phyloP scores from a whole-genome alignment of 2,888 invertebrate species.

The Dastarcus helophoroides region DNA sequence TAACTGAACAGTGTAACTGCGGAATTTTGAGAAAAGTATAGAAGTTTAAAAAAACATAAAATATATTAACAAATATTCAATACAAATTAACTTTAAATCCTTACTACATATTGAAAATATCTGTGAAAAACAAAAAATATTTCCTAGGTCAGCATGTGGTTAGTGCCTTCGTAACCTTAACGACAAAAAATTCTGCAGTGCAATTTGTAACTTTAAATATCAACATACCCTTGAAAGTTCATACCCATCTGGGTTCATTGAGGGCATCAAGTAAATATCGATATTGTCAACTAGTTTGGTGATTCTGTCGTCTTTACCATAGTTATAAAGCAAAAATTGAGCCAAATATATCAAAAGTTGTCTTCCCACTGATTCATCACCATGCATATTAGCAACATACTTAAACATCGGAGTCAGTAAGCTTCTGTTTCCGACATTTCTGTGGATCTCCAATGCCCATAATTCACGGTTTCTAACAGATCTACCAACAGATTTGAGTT shows the following conservation, averaged over 20 bases:
- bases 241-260: conserved; percentile 96
- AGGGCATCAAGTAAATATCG: conserved; percentile 91
- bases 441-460: conserved; percentile 69
- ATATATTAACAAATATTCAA: too few species aligned
- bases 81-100: too few species aligned
- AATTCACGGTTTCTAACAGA: conserved; percentile 73
- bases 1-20: too few species aligned
- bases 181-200: conserved; percentile 1
- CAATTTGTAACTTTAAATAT: neutral
- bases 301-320: conserved; percentile 56
- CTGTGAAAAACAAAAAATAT: conserved; percentile 1
- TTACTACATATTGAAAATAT: too few species aligned
- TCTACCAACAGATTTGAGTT: conserved; percentile 67
- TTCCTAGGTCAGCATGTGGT: too few species aligned
- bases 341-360: conserved; percentile 74
- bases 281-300: conserved; percentile 72
- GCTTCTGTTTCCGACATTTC: conserved; percentile 48
- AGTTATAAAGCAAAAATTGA: conserved; percentile 69
- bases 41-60: too few species aligned
- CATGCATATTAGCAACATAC: conserved; percentile 94
- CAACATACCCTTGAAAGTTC: conserved; percentile 61
- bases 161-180: too few species aligned
- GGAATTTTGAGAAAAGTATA: too few species aligned
- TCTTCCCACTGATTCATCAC: conserved; percentile 83
- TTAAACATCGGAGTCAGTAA: conserved; percentile 80